Percentiles rank a stretch among this genome's conserved stretches.
Conservation (phyloP, 2,888 invertebrate genomes). For the Tuta absoluta region DNA sequence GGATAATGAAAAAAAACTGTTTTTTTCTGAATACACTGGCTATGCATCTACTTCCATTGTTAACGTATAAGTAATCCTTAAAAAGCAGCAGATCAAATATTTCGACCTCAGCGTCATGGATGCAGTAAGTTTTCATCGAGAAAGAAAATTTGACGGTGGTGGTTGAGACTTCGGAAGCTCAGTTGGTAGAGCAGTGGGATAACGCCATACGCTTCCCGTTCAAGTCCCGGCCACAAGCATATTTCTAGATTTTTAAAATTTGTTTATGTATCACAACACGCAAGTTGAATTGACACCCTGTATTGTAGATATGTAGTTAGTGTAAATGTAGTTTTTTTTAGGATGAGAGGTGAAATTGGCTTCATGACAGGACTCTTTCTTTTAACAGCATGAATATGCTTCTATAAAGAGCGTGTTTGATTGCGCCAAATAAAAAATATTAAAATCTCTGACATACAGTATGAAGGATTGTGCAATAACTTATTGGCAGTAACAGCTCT, state of each 20-base stretch:
- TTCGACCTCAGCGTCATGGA: too few relatives aligned
- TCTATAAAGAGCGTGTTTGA: background rate
- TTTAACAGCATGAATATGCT: background rate
- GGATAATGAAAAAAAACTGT: too few relatives aligned
- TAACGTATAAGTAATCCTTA: too few relatives aligned
- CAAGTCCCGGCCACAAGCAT: too few relatives aligned
- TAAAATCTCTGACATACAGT: background rate
- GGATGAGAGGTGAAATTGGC: constrained; percentile 12
- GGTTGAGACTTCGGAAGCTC: too few relatives aligned
- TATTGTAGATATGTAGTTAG: background rate
- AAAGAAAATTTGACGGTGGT: too few relatives aligned
- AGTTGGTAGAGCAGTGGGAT: too few relatives aligned
- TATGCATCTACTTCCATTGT: too few relatives aligned
- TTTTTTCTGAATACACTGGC: too few relatives aligned
- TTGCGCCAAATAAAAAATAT: background rate
- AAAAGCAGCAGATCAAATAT: too few relatives aligned
- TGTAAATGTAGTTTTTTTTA: constrained; percentile 10
- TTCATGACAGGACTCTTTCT: constrained; percentile 15
- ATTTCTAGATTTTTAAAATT: background rate
- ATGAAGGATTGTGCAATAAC: background rate
- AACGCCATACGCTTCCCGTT: too few relatives aligned
- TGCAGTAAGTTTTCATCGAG: too few relatives aligned
- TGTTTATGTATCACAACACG: background rate
- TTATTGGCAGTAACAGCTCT: background rate
- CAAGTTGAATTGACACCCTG: background rate